phyloP scores from a whole-genome alignment of 2,113 vertebrate genomes.

The Peromyscus californicus region DNA sequence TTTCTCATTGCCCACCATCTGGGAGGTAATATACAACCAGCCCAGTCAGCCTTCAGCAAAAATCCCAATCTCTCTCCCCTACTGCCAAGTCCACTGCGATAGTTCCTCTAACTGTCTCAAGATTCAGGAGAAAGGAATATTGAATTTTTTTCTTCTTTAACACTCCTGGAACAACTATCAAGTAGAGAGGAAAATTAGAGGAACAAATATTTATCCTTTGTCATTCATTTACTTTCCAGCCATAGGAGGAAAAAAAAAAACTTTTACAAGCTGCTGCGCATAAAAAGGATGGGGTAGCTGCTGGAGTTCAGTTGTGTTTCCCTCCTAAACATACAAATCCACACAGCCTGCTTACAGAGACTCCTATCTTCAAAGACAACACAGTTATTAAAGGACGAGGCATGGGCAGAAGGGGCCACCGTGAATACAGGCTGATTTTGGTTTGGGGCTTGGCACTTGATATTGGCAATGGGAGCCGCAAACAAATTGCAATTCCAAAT shows the following conservation, averaged over 20 bases:
- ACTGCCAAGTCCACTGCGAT: background rate
- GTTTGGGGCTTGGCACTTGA: background rate
- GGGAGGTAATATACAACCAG: background rate
- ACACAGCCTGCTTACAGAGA: background rate
- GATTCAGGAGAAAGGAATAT: background rate
- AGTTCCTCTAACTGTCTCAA: too few relatives aligned
- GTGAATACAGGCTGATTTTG: background rate
- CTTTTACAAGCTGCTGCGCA: background rate
- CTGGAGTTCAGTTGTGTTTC: background rate
- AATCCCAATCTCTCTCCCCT: background rate
- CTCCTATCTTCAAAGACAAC: background rate
- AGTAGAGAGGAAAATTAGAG: background rate
- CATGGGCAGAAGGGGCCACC: background rate
- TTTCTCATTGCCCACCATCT: background rate
- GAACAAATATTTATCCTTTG: background rate
- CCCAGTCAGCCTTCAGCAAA: background rate
- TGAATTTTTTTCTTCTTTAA: background rate
- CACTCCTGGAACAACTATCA: background rate
- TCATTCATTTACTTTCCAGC: background rate
- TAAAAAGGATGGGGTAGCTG: background rate
- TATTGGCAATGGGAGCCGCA: background rate
- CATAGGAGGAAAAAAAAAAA: background rate
- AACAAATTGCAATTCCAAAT: constrained; percentile 56
- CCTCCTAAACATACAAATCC: background rate
- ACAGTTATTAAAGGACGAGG: constrained; percentile 24